A percentile compares a stretch with the other conserved stretches of the same genome.
Conservation (phyloP, 2,113 vertebrate species). For the Globicephala melas region DNA sequence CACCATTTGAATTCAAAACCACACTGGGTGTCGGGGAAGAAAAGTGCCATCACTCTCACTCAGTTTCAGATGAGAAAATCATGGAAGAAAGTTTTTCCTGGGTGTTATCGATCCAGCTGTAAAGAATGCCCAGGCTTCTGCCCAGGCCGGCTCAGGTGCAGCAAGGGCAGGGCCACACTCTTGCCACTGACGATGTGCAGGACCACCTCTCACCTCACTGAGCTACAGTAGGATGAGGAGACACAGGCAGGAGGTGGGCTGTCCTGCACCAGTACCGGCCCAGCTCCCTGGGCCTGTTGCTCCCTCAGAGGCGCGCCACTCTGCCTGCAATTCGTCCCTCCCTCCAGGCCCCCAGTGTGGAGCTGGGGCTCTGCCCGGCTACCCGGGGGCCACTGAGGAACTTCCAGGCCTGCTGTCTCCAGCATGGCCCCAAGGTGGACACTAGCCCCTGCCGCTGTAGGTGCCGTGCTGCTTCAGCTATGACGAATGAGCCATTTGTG, state of each 20-base stretch:
- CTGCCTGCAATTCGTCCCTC: neutral
- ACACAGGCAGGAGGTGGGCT: neutral
- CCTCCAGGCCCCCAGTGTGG: neutral
- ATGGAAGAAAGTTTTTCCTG: neutral
- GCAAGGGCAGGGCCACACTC: too few relatives aligned
- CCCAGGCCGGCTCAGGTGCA: too few relatives aligned
- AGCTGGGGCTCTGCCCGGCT: neutral
- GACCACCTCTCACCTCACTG: too few relatives aligned
- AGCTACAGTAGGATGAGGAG: too few relatives aligned
- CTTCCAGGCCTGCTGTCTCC: neutral
- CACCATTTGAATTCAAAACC: neutral
- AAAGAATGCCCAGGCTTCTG: neutral
- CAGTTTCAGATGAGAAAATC: neutral
- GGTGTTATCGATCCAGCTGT: neutral
- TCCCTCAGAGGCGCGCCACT: neutral
- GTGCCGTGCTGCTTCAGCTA: conserved; percentile 37
- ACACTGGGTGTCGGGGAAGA: neutral
- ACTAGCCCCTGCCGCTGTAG: neutral
- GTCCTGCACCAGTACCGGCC: conserved; percentile 1
- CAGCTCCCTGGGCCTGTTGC: conserved; percentile 4
- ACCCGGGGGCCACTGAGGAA: conserved; percentile 18
- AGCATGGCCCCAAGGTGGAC: neutral
- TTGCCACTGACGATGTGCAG: too few relatives aligned
- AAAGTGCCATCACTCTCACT: neutral
- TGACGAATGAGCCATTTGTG: conserved; percentile 55